These are phyloP conservation scores for Liasis olivaceus DNA, from an alignment of 2,797 vertebrate species.

Conservation along the genomic window DNA sequence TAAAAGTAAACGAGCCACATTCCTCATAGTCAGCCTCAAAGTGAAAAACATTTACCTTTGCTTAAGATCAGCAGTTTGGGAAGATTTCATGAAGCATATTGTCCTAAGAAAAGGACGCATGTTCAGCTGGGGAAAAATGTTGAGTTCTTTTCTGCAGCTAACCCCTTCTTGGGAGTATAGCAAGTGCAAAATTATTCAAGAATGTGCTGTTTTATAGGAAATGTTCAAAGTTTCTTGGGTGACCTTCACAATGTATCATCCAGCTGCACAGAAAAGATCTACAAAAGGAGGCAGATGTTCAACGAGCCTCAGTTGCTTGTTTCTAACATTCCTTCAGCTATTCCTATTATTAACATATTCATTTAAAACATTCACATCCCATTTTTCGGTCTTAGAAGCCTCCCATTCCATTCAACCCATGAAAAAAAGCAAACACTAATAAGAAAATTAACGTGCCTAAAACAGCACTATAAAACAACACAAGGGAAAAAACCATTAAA, in stretches of 20 bases:
- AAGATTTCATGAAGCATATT: background rate
- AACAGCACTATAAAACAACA: background rate
- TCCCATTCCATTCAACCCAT: background rate
- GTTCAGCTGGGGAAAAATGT: too few species aligned
- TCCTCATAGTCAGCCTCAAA: background rate
- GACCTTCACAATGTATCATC: too few species aligned
- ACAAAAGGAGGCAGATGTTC: background rate
- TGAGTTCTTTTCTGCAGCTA: background rate
- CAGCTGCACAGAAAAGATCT: background rate
- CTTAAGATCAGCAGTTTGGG: background rate
- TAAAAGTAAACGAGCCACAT: background rate
- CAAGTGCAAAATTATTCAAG: background rate
- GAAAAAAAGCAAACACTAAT: background rate
- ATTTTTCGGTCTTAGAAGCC: background rate
- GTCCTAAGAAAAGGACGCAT: background rate
- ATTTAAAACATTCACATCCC: background rate
- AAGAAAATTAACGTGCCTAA: background rate
- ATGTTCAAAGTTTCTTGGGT: background rate
- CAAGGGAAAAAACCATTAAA: background rate
- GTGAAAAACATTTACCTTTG: background rate
- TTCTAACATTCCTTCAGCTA: background rate
- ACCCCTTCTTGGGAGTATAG: background rate
- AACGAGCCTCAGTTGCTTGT: too few species aligned
- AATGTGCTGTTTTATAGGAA: background rate
- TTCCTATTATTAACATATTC: background rate